Conservation (phyloP, 2,888 invertebrate genomes). For the Drosophila subquinaria region DNA sequence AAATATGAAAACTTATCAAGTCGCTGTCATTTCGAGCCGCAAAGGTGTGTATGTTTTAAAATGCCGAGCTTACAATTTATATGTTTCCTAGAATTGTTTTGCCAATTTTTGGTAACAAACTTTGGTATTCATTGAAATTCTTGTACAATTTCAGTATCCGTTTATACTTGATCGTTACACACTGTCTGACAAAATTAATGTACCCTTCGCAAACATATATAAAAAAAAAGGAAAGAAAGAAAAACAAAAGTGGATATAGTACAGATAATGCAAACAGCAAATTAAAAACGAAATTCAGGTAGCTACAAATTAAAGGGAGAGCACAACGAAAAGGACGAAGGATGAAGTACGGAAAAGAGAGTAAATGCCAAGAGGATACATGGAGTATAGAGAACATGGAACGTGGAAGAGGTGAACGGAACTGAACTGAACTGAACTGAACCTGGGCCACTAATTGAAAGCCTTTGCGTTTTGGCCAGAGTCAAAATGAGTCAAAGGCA, state of each 20-base stretch:
- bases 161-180: background rate
- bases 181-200: background rate
- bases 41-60: too few relatives aligned
- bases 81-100: too few relatives aligned
- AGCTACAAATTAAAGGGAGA: background rate
- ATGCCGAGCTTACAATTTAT: too few relatives aligned
- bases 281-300: constrained; percentile 62
- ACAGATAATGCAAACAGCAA: constrained; percentile 72
- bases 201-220: background rate
- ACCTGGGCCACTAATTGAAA: constrained; percentile 69
- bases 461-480: constrained; percentile 73
- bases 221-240: background rate
- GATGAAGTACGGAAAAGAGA: background rate
- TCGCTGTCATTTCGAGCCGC: too few relatives aligned
- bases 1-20: too few relatives aligned
- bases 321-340: background rate
- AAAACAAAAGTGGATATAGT: constrained; percentile 39
- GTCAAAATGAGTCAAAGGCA: constrained; percentile 65
- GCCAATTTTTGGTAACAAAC: too few relatives aligned
- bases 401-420: too few relatives aligned
- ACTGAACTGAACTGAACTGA: constrained; percentile 21
- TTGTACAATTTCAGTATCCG: too few relatives aligned
- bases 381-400: background rate
- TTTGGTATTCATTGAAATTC: background rate
- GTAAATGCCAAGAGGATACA: background rate